These are phyloP conservation scores for Esox niger DNA, from an alignment of 2,113 vertebrate genomes.

Conservation along the genomic window DNA sequence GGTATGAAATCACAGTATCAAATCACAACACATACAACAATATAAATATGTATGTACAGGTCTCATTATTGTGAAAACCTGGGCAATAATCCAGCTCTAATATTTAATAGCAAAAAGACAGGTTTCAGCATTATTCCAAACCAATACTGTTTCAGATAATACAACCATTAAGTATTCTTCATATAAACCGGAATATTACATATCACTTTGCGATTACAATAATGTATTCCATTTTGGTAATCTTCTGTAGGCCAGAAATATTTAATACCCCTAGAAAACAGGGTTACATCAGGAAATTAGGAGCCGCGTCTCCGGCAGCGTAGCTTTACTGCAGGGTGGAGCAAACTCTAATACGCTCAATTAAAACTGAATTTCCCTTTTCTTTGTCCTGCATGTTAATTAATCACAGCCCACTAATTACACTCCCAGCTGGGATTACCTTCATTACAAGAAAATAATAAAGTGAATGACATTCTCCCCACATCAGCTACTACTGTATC, in stretches of 20 bases:
- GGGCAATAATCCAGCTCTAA: too few species aligned
- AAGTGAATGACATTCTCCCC: neutral
- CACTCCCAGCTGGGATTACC: constrained; percentile 4
- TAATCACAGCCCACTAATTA: constrained; percentile 7
- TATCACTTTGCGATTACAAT: neutral
- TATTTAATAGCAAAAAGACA: too few species aligned
- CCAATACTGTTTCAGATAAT: neutral
- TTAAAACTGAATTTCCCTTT: constrained; percentile 11
- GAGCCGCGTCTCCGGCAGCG: neutral
- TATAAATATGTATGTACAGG: too few species aligned
- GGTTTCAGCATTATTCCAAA: too few species aligned
- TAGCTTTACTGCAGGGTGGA: neutral
- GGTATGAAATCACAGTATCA: too few species aligned
- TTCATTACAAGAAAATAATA: constrained; percentile 7
- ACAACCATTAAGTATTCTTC: neutral
- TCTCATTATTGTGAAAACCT: too few species aligned
- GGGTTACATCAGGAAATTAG: neutral
- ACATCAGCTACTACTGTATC: neutral
- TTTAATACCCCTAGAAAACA: neutral
- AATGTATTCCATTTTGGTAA: neutral
- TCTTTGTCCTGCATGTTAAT: constrained; percentile 4
- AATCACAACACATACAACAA: too few species aligned
- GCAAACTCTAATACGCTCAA: constrained; percentile 10
- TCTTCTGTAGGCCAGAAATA: neutral
- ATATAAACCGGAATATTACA: neutral